Evolutionary conservation across 2,113 vertebrate genomes (phyloP).

Genomic region (Potamarius usumacintae): DNA sequence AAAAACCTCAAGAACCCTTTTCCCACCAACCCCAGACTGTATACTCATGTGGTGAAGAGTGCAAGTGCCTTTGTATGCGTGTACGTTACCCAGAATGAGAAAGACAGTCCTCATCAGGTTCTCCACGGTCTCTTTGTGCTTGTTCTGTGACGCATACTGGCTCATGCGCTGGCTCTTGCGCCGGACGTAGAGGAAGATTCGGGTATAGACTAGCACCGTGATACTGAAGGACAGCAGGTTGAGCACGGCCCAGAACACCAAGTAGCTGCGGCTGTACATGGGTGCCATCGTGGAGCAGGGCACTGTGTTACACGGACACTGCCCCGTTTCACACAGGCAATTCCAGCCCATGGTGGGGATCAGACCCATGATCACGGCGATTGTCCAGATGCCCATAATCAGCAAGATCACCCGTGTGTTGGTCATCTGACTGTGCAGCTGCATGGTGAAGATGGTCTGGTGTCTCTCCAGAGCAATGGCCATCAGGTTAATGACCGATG

Average conservation of each 20-base stretch:
- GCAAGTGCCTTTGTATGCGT: neutral
- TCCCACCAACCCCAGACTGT: neutral
- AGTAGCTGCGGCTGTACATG: constrained; percentile 90
- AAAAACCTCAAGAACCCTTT: neutral
- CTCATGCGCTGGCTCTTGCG: constrained; percentile 88
- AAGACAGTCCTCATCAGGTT: constrained; percentile 97
- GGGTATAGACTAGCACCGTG: constrained; percentile 89
- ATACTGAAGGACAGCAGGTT: constrained; percentile 89
- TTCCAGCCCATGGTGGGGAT: constrained; percentile 94
- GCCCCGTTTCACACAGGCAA: constrained; percentile 82
- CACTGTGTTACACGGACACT: constrained; percentile 81
- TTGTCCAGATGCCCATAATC: constrained; percentile 85
- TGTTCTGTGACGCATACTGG: constrained; percentile 82
- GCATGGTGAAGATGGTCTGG: constrained; percentile 93
- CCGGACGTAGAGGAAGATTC: constrained; percentile 91
- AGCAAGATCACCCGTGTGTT: constrained; percentile 85
- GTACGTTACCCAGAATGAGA: constrained; percentile 86
- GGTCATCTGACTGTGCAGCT: constrained; percentile 92
- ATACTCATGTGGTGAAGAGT: neutral
- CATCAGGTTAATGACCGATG: constrained; percentile 89
- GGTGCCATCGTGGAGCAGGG: constrained; percentile 92
- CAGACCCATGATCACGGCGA: constrained; percentile 91
- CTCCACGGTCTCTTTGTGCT: constrained; percentile 82
- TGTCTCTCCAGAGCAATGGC: constrained; percentile 92
- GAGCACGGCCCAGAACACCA: constrained; percentile 91